Evolutionary conservation across 1,140 invertebrate species (phyloP).

Genomic region (Drosophila triauraria): DNA sequence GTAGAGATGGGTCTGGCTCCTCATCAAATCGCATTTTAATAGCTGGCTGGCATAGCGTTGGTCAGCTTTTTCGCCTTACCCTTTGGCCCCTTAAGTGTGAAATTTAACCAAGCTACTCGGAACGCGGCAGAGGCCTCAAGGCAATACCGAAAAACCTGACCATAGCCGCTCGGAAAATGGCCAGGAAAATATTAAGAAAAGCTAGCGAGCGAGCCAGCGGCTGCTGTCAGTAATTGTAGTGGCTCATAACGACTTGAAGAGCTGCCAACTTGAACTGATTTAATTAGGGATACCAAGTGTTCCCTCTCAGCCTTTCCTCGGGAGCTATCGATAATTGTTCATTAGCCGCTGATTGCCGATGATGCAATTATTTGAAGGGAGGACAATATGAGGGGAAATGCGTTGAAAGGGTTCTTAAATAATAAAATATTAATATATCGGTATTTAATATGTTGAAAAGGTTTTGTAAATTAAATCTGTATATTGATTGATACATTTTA

Average conservation of each 20-base stretch:
- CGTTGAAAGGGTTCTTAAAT: no score
- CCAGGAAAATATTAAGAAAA: slow-evolving; percentile 9
- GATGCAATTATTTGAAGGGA: no score
- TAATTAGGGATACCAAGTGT: slow-evolving; percentile 25
- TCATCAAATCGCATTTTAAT: slow-evolving; percentile 70
- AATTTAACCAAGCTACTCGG: slow-evolving; percentile 54
- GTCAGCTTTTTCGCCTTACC: slow-evolving; percentile 51
- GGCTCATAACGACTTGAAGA: slow-evolving; percentile 40
- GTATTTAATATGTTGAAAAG: no score
- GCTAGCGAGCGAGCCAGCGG: background rate
- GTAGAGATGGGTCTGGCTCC: slow-evolving; percentile 15
- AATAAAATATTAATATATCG: no score
- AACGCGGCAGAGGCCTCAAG: background rate
- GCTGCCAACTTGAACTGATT: slow-evolving; percentile 54
- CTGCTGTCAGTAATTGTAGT: slow-evolving; percentile 60
- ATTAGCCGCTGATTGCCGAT: background rate
- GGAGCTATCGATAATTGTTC: slow-evolving; percentile 8
- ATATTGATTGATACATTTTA: no score
- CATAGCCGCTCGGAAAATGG: slow-evolving; percentile 8
- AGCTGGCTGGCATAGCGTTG: slow-evolving; percentile 27
- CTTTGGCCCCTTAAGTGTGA: slow-evolving; percentile 77
- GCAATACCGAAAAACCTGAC: background rate
- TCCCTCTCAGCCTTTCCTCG: background rate
- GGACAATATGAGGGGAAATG: no score
- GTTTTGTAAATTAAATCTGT: no score